phyloP scores from a whole-genome alignment of 2,113 vertebrate species.

The Turnix velox region DNA sequence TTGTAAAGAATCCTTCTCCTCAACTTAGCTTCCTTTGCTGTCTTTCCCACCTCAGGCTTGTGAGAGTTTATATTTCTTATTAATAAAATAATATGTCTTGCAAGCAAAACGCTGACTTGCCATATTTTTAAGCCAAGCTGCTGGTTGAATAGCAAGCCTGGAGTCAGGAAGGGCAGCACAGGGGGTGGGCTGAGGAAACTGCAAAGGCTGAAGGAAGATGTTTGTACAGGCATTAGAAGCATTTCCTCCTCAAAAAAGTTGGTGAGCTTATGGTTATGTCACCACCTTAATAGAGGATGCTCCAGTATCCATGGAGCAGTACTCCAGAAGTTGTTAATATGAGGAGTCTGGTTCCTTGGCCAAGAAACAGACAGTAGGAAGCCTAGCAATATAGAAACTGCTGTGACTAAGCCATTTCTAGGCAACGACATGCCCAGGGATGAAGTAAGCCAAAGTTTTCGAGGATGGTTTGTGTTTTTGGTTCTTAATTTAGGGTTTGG shows the following conservation, averaged over 20 bases:
- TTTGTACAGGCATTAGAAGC: background rate
- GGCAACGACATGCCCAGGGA: background rate
- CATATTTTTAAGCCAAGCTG: background rate
- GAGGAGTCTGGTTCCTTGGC: background rate
- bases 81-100: constrained; percentile 14
- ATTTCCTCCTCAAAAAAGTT: background rate
- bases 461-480: background rate
- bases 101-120: constrained; percentile 8
- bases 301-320: background rate
- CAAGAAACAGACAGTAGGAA: constrained; percentile 12
- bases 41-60: background rate
- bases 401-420: background rate
- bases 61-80: constrained; percentile 16
- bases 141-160: background rate
- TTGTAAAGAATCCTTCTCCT: background rate
- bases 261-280: background rate
- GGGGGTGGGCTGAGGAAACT: background rate
- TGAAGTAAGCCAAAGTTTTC: background rate
- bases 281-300: background rate
- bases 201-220: background rate
- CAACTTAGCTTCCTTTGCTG: background rate
- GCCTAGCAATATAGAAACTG: background rate
- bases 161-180: background rate
- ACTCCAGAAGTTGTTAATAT: background rate
- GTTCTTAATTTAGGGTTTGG: background rate